Evolutionary conservation across 1,140 invertebrate genomes (phyloP).

Genomic region (Megalonaias nervosa): DNA sequence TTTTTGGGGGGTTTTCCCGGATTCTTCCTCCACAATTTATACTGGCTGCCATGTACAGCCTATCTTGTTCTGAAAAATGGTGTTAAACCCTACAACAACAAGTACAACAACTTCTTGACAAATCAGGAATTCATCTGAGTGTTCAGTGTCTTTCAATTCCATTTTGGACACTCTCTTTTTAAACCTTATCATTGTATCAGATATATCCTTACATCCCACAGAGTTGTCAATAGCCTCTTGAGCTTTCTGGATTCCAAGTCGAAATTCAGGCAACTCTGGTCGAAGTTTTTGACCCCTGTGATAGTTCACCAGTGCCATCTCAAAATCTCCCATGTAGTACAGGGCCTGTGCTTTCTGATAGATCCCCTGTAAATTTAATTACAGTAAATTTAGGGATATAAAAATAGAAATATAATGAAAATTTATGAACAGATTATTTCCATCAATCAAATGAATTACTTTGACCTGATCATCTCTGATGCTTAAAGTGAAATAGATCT

Average conservation of each 20-base stretch:
- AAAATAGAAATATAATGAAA: neutral
- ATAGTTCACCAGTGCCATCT: conserved; percentile 92
- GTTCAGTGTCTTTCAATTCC: too few relatives aligned
- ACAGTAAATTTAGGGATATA: neutral
- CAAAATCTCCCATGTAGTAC: conserved; percentile 93
- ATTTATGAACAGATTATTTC: neutral
- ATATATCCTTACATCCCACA: conserved; percentile 78
- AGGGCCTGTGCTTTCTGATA: conserved; percentile 94
- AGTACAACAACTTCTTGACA: too few relatives aligned
- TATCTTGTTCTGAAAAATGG: too few relatives aligned
- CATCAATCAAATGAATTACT: too few relatives aligned
- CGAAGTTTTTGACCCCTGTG: conserved; percentile 88
- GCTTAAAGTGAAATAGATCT: neutral
- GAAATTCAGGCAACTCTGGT: conserved; percentile 89
- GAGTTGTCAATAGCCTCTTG: conserved; percentile 95
- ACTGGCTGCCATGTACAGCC: too few relatives aligned
- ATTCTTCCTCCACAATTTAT: too few relatives aligned
- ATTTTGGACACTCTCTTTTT: neutral
- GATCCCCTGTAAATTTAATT: conserved; percentile 75
- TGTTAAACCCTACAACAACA: too few relatives aligned
- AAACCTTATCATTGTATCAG: neutral
- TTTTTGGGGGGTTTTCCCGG: too few relatives aligned
- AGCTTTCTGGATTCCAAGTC: conserved; percentile 92
- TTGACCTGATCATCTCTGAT: neutral
- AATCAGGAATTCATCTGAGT: too few relatives aligned